Percentiles rank a stretch among this genome's conserved stretches.
phyloP scores from a whole-genome alignment of 2,113 vertebrate genomes.

The Corythaeola cristata region DNA sequence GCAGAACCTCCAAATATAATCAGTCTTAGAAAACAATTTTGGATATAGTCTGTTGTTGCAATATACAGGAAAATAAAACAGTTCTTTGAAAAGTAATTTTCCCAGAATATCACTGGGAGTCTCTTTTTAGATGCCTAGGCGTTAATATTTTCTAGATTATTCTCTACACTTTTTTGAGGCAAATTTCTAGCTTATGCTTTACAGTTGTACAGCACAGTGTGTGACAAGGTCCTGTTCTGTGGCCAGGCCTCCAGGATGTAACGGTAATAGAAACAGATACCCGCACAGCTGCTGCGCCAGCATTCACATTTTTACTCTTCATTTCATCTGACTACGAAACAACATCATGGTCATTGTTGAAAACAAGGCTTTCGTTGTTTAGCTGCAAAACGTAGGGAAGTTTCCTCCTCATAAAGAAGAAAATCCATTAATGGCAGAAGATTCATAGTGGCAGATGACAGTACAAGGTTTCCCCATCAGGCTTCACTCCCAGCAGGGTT shows the following conservation, averaged over 20 bases:
- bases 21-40: background rate
- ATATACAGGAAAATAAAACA: background rate
- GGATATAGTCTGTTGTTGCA: background rate
- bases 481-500: background rate
- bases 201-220: background rate
- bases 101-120: background rate
- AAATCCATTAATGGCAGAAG: background rate
- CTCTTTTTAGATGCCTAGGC: background rate
- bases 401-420: background rate
- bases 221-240: background rate
- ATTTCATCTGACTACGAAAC: background rate
- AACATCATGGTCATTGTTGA: background rate
- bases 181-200: background rate
- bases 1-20: background rate
- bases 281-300: background rate
- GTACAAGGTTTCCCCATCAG: rapidly evolving
- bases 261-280: background rate
- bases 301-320: background rate
- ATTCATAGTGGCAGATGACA: background rate
- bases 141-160: background rate
- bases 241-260: background rate
- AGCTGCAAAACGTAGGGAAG: background rate
- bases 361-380: background rate
- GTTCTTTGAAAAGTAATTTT: background rate
- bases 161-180: background rate